These are phyloP conservation scores for Athene cunicularia DNA, from an alignment of 2,113 vertebrate genomes.

Conservation along the genomic window DNA sequence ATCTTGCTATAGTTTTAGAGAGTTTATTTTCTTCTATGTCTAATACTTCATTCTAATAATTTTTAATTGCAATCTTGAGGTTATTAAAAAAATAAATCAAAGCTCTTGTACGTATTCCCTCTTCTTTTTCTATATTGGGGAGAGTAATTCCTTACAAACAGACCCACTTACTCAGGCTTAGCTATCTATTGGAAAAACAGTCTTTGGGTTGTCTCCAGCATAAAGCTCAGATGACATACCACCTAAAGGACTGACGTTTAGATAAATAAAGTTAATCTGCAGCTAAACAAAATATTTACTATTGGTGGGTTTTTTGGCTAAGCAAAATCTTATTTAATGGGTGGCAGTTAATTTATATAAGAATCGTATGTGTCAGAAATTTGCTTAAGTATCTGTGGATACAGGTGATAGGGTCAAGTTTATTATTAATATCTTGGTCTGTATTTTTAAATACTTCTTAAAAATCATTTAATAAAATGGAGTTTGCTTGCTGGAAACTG, in stretches of 20 bases:
- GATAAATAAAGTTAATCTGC: not conserved
- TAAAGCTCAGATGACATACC: not conserved
- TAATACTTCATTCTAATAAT: not conserved
- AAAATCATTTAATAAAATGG: not conserved
- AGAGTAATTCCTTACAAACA: not conserved
- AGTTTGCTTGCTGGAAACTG: not conserved
- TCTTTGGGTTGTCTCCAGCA: not conserved
- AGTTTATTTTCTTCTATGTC: not conserved
- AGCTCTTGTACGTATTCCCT: not conserved
- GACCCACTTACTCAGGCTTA: not conserved
- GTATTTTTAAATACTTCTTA: not conserved
- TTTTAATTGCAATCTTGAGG: not conserved
- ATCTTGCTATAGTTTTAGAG: not conserved
- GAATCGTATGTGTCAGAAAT: not conserved
- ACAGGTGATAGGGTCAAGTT: not conserved
- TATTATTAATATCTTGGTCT: not conserved
- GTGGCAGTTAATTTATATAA: not conserved
- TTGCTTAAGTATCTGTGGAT: not conserved
- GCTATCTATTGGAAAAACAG: not conserved
- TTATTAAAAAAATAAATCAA: not conserved
- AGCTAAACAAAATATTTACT: not conserved
- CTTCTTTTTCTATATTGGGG: not conserved
- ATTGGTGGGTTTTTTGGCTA: accelerated
- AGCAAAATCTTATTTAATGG: not conserved
- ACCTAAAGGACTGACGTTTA: not conserved